Evolutionary conservation across 2,888 invertebrate species (phyloP), one percentile per base, ranked within the genome.

Genomic region (Leptopilina syphax): DNA sequence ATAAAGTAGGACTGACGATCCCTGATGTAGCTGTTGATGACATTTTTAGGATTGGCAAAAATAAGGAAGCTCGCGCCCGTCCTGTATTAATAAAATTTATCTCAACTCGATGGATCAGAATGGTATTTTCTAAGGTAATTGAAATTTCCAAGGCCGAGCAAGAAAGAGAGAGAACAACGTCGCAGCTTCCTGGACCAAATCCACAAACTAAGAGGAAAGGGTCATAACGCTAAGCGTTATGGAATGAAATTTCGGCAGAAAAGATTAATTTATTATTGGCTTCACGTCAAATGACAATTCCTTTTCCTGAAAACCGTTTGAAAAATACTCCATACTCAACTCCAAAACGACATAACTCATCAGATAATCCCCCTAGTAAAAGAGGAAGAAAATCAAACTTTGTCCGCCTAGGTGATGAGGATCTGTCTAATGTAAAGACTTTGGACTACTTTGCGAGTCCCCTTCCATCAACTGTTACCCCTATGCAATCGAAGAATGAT

Each of bases 381-480:
- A 60, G 57, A 60, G n/a, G 57, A 13, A 60, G 18, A n/a, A 60
- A n/a, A 60, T n/a, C 57, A 6, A 60, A 60, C 7, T 4, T 60
- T n/a, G 57, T n/a, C 10, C 57, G 57, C n/a, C 57, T 60, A 12
- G 57, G 18, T 5, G 18, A 60, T 60, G 60, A n/a, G 60, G 60
- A 60, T 8, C 18, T 60, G 60, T 60, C 60, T 60, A n/a, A n/a
- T 5, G n/a, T n/a, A n/a, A 60, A 60, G 60, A 13, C 18, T 6
- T n/a, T 60, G n/a, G 60, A 60, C 18, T 18, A n/a, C n/a, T 60
- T 60, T 60, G 60, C n/a, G 60, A 60, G 60, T 60, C 60, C 60
- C 18, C 13, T 13, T 13, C 5, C 60, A 1, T 13, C 13, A 5
- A 60, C 4, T n/a, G 7, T n/a, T 18, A 44, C 44, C 44, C 8